Base-by-base conservation (phyloP, 1,140 invertebrate genomes). In the Archivesica marissinica region DNA sequence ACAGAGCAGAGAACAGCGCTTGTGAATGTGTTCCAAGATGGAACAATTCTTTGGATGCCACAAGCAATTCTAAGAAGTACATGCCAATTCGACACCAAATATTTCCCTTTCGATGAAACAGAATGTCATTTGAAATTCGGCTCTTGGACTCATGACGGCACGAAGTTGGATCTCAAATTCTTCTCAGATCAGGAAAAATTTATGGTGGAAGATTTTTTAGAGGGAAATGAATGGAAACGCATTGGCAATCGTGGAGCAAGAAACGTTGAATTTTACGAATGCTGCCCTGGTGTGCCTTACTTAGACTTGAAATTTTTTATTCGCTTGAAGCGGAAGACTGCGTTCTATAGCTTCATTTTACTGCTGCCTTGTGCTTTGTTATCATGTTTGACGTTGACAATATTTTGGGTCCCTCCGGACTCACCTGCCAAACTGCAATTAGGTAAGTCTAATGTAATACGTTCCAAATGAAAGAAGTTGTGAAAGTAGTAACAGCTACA, bases 21-120 rank as follows among this genome's bases (percentile, higher is more conserved):
- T 74, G 91, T 91, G 9, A 90, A 92, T 3, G 90, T 95, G 0
- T 88, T 91, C 91, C 96, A 97, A 92, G 98, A 98, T 94, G 99
- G 99, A 9, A 97, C 97, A 94, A 98, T 99, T 33, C 95, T 97
- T 47, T 99, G 98, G 98, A 98, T 99, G 93, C 98, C 98, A 41
- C 98, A 98, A 54, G 99, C 99, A 7, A 99, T 99, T 92, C 99
- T 99, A 92, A 99, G 99, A 93, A 99, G 98, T 15, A 99, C 98
- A 2, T 99, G 99, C 86, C 79, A 86, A 39, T 93, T 94, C 85
- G 97, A 99, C 92, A 93, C 92, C 25, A 90, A 87, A n/a, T 92
- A 92, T 68, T 94, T 94, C 83, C 90, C 89, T 2, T 92, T 90
- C 70, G 90, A 93, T 74, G 81, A 89, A 33, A 90, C 92, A 44